Percentiles rank a stretch among this genome's conserved stretches.
These are phyloP conservation scores for Cerastis leucographa DNA, from an alignment of 2,888 invertebrate genomes.

Conservation along the genomic window DNA sequence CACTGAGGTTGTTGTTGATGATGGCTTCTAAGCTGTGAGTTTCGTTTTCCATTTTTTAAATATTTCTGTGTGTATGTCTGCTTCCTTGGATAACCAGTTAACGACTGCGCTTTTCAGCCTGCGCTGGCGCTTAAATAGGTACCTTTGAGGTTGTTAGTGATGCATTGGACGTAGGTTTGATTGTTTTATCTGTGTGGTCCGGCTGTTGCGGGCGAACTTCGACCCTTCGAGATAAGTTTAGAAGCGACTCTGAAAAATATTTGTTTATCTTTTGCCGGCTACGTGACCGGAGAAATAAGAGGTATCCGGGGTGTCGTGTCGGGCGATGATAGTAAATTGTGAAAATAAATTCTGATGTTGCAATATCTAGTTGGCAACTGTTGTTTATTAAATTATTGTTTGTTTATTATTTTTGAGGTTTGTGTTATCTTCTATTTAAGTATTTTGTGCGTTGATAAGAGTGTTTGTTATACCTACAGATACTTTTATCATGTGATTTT, in stretches of 20 bases:
- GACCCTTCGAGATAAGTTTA: slow-evolving; percentile 80
- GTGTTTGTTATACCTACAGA: neutral
- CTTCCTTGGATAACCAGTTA: slow-evolving; percentile 60
- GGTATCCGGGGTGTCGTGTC: slow-evolving; percentile 21
- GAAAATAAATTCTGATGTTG: slow-evolving; percentile 14
- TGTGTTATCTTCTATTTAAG: neutral
- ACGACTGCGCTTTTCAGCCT: slow-evolving; percentile 72
- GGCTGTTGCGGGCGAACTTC: slow-evolving; percentile 78
- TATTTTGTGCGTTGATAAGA: neutral
- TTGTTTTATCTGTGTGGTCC: slow-evolving; percentile 80
- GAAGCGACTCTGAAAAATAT: slow-evolving; percentile 80
- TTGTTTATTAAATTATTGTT: neutral
- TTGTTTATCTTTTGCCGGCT: slow-evolving; percentile 73
- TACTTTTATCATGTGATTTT: slow-evolving; percentile 11
- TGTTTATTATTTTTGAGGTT: slow-evolving; percentile 16
- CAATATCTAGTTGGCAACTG: slow-evolving; percentile 27
- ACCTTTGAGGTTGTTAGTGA: slow-evolving; percentile 69
- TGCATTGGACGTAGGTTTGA: slow-evolving; percentile 66
- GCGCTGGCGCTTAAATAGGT: slow-evolving; percentile 80
- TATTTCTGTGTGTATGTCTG: slow-evolving; percentile 54
- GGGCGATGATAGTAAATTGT: slow-evolving; percentile 29
- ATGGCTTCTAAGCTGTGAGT: slow-evolving; percentile 86
- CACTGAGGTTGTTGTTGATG: slow-evolving; percentile 84
- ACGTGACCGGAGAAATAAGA: slow-evolving; percentile 52
- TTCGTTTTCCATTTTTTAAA: slow-evolving; percentile 83